phyloP scores from a whole-genome alignment of 1,140 invertebrate genomes.

The Drosophila chauvacae region DNA sequence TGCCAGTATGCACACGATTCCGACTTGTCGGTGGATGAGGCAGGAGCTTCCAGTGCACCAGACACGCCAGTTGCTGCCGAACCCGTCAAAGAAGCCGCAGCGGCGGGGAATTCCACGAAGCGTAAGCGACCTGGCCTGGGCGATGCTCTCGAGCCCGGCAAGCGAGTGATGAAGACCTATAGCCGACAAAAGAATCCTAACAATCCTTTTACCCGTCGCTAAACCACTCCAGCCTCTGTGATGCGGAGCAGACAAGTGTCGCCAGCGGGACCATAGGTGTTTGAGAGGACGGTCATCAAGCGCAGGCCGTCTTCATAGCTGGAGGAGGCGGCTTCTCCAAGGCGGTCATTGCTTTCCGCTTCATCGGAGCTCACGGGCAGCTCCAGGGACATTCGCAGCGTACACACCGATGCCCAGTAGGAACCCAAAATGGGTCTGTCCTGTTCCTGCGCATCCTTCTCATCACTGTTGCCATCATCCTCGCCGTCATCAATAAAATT shows the following conservation, averaged over 20 bases:
- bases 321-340: neutral
- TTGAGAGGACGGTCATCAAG: conserved; percentile 53
- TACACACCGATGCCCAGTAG: conserved; percentile 68
- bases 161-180: conserved; percentile 92
- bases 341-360: neutral
- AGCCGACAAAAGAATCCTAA: conserved; percentile 60
- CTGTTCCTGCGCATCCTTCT: neutral
- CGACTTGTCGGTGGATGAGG: conserved; percentile 86
- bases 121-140: conserved; percentile 92
- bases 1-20: conserved; percentile 97
- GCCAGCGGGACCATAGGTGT: conserved; percentile 43
- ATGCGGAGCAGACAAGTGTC: conserved; percentile 55
- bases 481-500: conserved; percentile 15
- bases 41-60: conserved; percentile 1
- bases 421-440: conserved; percentile 36
- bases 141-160: conserved; percentile 91
- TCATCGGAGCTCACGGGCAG: conserved; percentile 8
- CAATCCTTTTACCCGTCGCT: conserved; percentile 66
- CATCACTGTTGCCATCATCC: conserved; percentile 32
- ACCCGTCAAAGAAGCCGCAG: conserved; percentile 2
- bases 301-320: conserved; percentile 46
- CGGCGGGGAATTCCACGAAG: conserved; percentile 70
- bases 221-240: conserved; percentile 60
- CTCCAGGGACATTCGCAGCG: conserved; percentile 53
- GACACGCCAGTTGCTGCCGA: conserved; percentile 3